A percentile compares a stretch with the other conserved stretches of the same genome.
Evolutionary conservation across 2,797 vertebrate species (phyloP).

Genomic region (Aeoliscus strigatus): DNA sequence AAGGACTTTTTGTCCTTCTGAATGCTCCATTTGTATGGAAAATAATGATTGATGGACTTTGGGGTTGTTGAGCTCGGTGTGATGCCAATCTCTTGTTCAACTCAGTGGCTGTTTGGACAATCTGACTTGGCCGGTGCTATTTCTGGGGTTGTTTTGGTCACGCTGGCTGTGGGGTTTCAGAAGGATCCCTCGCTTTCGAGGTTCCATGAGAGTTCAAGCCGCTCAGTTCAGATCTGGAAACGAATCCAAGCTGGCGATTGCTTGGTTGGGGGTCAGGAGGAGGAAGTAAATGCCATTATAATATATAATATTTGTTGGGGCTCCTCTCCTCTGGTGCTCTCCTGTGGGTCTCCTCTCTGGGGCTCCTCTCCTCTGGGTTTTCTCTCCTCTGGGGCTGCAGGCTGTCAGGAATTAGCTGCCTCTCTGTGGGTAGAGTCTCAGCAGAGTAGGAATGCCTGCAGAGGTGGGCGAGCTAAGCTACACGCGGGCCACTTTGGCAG

Average conservation of each 20-base stretch:
- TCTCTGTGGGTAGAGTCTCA: conserved; percentile 35
- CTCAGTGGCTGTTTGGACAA: conserved; percentile 49
- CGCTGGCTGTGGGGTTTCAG: conserved; percentile 31
- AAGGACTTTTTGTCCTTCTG: conserved; percentile 68
- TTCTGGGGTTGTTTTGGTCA: conserved; percentile 66
- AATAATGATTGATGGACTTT: conserved; percentile 73
- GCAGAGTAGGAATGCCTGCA: conserved; percentile 48
- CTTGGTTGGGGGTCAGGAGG: conserved; percentile 36
- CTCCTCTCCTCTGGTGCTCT: too few relatives aligned
- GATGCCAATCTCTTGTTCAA: conserved; percentile 58
- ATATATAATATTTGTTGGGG: too few relatives aligned
- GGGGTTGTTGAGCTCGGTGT: conserved; percentile 43
- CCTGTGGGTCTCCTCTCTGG: too few relatives aligned
- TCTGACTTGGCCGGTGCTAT: conserved; percentile 58
- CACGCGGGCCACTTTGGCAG: conserved; percentile 55
- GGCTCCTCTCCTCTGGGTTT: too few relatives aligned
- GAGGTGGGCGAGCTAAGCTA: conserved; percentile 36
- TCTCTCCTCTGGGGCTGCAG: too few relatives aligned
- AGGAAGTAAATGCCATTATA: too few relatives aligned
- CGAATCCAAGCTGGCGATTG: conserved; percentile 44
- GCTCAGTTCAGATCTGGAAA: conserved; percentile 44
- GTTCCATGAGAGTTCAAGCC: conserved; percentile 50
- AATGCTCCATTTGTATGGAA: conserved; percentile 68
- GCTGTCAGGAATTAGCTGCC: conserved; percentile 42
- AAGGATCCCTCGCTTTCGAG: conserved; percentile 41